Conservation (phyloP, 53 echinoderm and acorn worm genomes). For the Stichopus horrens region DNA sequence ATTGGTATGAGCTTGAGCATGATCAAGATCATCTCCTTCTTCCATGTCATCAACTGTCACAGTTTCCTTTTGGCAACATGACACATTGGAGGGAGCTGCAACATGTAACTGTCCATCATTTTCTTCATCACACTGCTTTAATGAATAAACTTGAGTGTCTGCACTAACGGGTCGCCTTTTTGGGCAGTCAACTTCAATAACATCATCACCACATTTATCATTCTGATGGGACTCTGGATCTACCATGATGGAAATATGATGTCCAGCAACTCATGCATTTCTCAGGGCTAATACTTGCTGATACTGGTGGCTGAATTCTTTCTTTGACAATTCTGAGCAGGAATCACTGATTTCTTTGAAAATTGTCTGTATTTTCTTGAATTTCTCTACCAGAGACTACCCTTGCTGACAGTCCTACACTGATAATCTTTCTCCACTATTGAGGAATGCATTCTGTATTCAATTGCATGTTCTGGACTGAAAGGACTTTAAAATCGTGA, state of each 20-base stretch:
- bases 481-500: background rate
- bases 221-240: background rate
- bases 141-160: background rate
- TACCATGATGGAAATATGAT: background rate
- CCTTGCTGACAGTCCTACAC: background rate
- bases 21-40: too few relatives aligned
- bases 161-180: too few relatives aligned
- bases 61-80: background rate
- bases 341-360: background rate
- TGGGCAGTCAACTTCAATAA: background rate
- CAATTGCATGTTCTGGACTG: background rate
- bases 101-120: background rate
- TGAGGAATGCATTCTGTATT: background rate
- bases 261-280: slow-evolving; percentile 8
- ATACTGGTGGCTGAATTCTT: background rate
- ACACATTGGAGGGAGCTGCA: background rate
- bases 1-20: too few relatives aligned
- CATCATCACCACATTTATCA: background rate
- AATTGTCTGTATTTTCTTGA: background rate
- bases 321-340: background rate
- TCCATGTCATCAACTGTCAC: background rate
- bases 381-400: background rate
- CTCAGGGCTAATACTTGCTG: background rate
- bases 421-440: slow-evolving; percentile 13
- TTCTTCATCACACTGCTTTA: background rate